Conservation (phyloP, 1,140 invertebrate genomes). For the Acyrthosiphon pisum region DNA sequence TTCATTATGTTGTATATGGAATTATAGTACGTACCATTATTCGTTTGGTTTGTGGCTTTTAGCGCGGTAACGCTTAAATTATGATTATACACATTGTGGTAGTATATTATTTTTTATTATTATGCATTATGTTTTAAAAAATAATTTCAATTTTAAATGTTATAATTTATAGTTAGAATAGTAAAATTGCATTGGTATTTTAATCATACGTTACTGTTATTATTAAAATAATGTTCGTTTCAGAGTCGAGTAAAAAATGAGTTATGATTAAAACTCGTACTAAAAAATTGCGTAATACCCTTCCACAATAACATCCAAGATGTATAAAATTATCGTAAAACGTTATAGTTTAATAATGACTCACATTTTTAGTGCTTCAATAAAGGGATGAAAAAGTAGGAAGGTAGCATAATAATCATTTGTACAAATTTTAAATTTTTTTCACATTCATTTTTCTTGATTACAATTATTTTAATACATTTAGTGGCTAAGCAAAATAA, state of each 20-base stretch:
- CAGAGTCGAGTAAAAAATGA: not conserved
- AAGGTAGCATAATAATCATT: not conserved
- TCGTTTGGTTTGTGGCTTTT: not conserved
- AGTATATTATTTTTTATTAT: not conserved
- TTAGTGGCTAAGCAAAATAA: not conserved
- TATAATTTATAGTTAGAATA: not conserved
- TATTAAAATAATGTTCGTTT: not conserved
- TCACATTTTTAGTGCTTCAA: not conserved
- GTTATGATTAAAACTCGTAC: too few relatives aligned
- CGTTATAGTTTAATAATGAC: not conserved
- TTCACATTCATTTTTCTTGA: not conserved
- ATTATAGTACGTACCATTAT: not conserved
- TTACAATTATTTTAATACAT: not conserved
- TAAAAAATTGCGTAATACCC: too few relatives aligned
- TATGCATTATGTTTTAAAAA: not conserved
- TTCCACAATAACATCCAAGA: too few relatives aligned
- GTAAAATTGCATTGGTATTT: not conserved
- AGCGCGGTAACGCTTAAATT: not conserved
- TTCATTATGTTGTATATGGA: not conserved
- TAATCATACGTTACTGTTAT: not conserved
- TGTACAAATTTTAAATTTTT: too few relatives aligned
- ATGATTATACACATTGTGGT: not conserved
- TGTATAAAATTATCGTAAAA: not conserved
- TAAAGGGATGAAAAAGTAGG: not conserved
- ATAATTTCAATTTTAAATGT: not conserved